phyloP scores from a whole-genome alignment of 2,888 invertebrate species.

The Caenorhabditis sinica region DNA sequence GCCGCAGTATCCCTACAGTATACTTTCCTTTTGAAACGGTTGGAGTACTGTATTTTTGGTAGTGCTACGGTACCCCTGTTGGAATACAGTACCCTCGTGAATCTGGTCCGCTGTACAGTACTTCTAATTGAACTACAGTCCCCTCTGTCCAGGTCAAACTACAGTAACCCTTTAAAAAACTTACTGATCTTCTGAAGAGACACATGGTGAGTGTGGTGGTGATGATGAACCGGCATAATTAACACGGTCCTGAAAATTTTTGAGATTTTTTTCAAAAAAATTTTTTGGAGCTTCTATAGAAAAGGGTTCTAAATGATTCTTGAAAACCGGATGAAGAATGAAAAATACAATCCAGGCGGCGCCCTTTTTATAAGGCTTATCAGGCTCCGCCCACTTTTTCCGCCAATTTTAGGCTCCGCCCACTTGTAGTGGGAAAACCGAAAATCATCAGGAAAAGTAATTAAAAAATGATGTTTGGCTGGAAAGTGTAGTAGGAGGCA shows the following conservation, averaged over 20 bases:
- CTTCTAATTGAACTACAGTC: neutral
- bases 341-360: neutral
- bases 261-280: conserved; percentile 6
- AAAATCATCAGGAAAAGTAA: conserved; percentile 7
- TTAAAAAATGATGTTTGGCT: conserved; percentile 49
- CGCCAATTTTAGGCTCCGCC: conserved; percentile 16
- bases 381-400: conserved; percentile 25
- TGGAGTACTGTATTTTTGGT: too few relatives aligned
- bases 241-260: conserved; percentile 27
- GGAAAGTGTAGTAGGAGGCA: neutral
- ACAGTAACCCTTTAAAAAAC: conserved; percentile 41
- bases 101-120: neutral
- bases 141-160: neutral
- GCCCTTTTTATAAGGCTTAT: conserved; percentile 28
- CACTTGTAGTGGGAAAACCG: conserved; percentile 14
- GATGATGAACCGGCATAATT: conserved; percentile 58
- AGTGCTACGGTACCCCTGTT: neutral
- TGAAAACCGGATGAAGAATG: neutral
- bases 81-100: neutral
- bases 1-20: conserved; percentile 5
- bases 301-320: neutral
- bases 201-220: conserved; percentile 61
- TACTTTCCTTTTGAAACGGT: too few relatives aligned
- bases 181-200: conserved; percentile 63
- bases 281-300: neutral